Base-by-base conservation (phyloP, 2,797 vertebrate species). In the Thaleichthys pacificus region DNA sequence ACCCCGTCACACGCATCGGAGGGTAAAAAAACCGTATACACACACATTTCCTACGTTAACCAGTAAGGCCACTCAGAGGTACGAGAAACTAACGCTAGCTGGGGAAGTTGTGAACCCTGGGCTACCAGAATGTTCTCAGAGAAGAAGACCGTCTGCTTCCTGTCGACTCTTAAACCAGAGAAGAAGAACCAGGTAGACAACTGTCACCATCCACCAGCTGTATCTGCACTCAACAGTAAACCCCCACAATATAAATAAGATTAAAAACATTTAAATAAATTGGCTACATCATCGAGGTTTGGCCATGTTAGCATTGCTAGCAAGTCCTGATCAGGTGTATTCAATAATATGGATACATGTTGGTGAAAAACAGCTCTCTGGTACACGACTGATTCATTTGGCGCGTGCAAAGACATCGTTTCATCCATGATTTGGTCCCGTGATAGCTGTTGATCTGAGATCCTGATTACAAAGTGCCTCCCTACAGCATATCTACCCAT, bases 21-120 rank as follows among this genome's bases (percentile, higher is more conserved):
- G 14, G 28, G 61, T 71, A 65, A 81, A 88, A 80, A 80, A 80
- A 30, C 69, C 6, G 0, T 69, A 38, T 14, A 64, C 30, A 62
- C 30, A 62, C 1, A 61, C 24, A 32, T 68, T 42, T 51, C 5
- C 3, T 67, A 74, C 66, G 68, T 61, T 21, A 64, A 78, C 58
- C 62, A 81, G 32, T 88, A 93, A 93, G 92, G 93, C 91, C 86
- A 78, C 89, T 80, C 65, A 76, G 47, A 84, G 76, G 67, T 79
- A 56, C 71, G 72, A 75, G 51, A 77, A 69, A 76, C 42, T n/a
- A 7, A 80, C 22, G 38, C 42, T 61, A 19, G 72, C 24, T 80
- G 14, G 57, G 67, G 61, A 30, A 69, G 51, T 35, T n/a, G 84
- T 76, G 82, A 87, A 86, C 78, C 70, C 64, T 17, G 58, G 73